A percentile compares a stretch with the other conserved stretches of the same genome.
Evolutionary conservation across 2,797 vertebrate species (phyloP).

Genomic region (Malacoctenus gilli): DNA sequence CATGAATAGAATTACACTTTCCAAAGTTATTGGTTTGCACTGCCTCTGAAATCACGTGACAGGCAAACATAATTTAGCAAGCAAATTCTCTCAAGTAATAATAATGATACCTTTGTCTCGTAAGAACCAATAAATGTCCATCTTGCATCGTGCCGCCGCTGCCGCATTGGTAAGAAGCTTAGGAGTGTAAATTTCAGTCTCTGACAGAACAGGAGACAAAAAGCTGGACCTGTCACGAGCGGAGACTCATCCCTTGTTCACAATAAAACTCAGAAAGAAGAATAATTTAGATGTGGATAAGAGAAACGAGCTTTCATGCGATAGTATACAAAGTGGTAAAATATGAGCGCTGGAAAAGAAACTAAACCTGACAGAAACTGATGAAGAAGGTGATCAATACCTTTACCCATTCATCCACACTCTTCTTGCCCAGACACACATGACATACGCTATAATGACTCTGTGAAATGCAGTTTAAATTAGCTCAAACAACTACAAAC

Average conservation of each 20-base stretch:
- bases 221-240: constrained; percentile 54
- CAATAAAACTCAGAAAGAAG: constrained; percentile 22
- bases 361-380: background rate
- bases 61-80: constrained; percentile 61
- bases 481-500: constrained; percentile 16
- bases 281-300: background rate
- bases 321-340: no score
- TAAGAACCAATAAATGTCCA: constrained; percentile 56
- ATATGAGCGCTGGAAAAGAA: background rate
- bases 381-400: constrained; percentile 44
- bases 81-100: constrained; percentile 55
- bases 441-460: constrained; percentile 33
- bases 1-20: constrained; percentile 78
- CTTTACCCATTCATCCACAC: constrained; percentile 22
- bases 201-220: constrained; percentile 55
- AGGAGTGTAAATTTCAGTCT: constrained; percentile 62
- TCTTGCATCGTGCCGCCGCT: constrained; percentile 51
- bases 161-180: constrained; percentile 67
- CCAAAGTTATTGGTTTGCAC: constrained; percentile 60
- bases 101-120: constrained; percentile 69
- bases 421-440: constrained; percentile 13
- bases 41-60: constrained; percentile 66
- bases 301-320: constrained; percentile 10
- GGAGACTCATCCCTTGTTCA: constrained; percentile 50
- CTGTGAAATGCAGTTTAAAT: constrained; percentile 38